phyloP scores from a whole-genome alignment of 2,113 vertebrate species.

The Merops nubicus region DNA sequence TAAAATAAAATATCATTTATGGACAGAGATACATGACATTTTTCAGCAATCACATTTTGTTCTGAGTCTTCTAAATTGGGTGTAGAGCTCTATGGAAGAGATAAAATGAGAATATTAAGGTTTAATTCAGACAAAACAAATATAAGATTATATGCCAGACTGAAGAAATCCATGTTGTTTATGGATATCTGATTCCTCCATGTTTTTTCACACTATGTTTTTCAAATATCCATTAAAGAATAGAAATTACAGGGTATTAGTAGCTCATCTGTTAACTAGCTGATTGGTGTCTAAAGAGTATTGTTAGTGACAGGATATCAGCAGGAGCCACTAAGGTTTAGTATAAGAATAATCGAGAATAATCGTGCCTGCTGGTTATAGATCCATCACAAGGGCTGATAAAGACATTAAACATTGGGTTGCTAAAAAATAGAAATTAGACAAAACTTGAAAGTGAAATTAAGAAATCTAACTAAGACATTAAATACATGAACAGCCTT shows the following conservation, averaged over 20 bases:
- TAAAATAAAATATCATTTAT: conserved; percentile 56
- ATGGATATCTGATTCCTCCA: neutral
- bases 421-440: neutral
- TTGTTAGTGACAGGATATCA: neutral
- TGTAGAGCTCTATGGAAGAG: neutral
- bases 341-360: neutral
- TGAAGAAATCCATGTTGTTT: neutral
- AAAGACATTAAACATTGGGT: neutral
- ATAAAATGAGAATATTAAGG: neutral
- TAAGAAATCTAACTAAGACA: neutral
- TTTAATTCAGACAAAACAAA: neutral
- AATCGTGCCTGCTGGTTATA: neutral
- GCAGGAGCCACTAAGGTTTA: neutral
- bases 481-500: neutral
- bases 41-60: neutral
- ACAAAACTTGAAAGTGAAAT: neutral
- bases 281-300: neutral
- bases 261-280: neutral
- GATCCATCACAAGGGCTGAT: neutral
- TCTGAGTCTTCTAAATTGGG: neutral
- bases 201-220: too few species aligned
- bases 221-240: too few species aligned
- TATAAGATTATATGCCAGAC: neutral
- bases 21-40: neutral
- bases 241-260: neutral